These are phyloP conservation scores for Mycalesis mineus DNA, from an alignment of 2,888 invertebrate genomes.

Conservation along the genomic window DNA sequence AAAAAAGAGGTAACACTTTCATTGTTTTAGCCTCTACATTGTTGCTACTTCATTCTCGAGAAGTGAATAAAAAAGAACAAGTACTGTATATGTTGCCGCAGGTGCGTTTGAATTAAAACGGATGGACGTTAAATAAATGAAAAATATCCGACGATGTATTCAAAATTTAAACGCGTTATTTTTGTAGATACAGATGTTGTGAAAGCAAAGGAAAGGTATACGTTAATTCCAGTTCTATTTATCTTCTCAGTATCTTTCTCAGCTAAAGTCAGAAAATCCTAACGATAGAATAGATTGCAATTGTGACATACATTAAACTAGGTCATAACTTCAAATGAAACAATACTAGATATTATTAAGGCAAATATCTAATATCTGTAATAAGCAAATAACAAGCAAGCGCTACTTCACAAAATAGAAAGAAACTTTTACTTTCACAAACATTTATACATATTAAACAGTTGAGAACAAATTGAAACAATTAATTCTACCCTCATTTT, in stretches of 20 bases:
- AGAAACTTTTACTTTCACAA: background rate
- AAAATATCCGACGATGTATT: no score
- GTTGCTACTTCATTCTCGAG: background rate
- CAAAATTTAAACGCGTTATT: no score
- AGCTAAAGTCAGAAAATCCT: no score
- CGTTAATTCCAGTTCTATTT: no score
- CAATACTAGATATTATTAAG: no score
- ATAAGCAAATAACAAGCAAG: background rate
- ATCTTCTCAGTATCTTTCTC: no score
- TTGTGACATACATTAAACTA: no score
- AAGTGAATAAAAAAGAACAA: background rate
- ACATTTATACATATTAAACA: background rate
- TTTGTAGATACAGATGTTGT: no score
- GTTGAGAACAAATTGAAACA: background rate
- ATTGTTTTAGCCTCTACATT: background rate
- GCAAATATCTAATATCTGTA: background rate
- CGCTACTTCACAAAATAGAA: background rate
- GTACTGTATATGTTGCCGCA: background rate
- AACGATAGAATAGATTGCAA: no score
- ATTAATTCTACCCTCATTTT: conserved; percentile 12
- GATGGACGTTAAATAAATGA: no score
- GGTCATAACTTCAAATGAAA: no score
- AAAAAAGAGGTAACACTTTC: conserved; percentile 4
- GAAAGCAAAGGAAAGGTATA: no score
- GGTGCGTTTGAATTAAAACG: background rate